phyloP scores from a whole-genome alignment of 2,113 vertebrate species.

The Noctilio leporinus region DNA sequence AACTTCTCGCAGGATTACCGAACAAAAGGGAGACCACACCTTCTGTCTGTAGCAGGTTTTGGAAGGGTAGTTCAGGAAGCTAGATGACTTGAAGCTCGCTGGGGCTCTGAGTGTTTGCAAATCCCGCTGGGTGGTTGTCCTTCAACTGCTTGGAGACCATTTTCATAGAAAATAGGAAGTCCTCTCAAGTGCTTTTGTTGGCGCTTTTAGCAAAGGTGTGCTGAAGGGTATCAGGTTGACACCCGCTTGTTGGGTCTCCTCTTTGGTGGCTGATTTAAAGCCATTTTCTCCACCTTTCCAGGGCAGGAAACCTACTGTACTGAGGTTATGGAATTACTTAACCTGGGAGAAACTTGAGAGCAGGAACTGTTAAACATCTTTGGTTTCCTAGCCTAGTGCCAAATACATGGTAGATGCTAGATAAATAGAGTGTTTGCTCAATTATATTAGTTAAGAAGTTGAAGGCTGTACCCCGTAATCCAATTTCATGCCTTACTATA shows the following conservation, averaged over 20 bases:
- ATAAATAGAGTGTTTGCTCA: not conserved
- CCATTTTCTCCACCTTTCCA: not conserved
- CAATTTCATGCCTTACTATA: not conserved
- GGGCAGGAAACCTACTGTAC: not conserved
- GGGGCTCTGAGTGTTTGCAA: not conserved
- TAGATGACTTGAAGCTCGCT: not conserved
- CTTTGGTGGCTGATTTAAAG: not conserved
- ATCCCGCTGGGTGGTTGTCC: not conserved
- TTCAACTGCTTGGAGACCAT: not conserved
- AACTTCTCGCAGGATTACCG: not conserved
- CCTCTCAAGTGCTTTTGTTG: not conserved
- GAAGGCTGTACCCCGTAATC: not conserved
- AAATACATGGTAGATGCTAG: not conserved
- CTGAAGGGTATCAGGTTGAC: not conserved
- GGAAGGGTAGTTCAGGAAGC: fast-evolving
- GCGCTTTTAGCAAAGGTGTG: not conserved
- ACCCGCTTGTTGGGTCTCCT: not conserved
- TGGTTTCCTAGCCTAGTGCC: not conserved
- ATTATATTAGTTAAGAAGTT: not conserved
- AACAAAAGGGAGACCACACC: not conserved
- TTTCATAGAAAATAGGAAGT: constrained; percentile 54
- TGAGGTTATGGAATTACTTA: not conserved
- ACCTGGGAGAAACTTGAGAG: not conserved
- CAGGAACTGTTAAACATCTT: not conserved
- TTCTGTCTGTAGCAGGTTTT: not conserved